Base-by-base conservation (phyloP, 2,797 vertebrate genomes). In the Acipenser ruthenus region DNA sequence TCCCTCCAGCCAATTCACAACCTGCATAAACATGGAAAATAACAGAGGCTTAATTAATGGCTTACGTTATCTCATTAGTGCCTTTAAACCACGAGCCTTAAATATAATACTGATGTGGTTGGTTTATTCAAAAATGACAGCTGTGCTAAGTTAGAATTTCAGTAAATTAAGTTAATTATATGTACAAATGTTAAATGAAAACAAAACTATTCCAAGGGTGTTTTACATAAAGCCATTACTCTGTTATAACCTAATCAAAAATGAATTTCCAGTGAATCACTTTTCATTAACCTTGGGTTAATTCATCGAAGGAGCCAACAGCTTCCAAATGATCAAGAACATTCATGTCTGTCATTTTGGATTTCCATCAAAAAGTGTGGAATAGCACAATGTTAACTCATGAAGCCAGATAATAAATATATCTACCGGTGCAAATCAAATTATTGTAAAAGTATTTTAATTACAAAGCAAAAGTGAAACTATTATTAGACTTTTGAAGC, bases 1-100 rank as follows among this genome's bases (percentile, higher is more conserved):
- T 73, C 97, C 97, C 89, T 98, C 95, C 73, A 99, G 88, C 97
- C 97, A 99, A 74, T 94, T 97, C 72, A 99, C 96, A 66, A 99
- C 97, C 96, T 99, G 73, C 52, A 63, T 10, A 13, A 13, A 58
- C 12, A 13, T 58, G 55, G 15, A 58, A 58, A n/a, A n/a, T n/a
- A 58, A 58, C 12, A 58, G 12, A 58, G 6, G 11, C 3, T 13
- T 13, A 58, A 37, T 37, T 37, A 37, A 58, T 37, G 37, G 37
- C 37, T 58, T 58, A 58, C 55, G 11, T 13, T 58, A 37, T 37
- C 37, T n/a, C 55, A 58, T 58, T n/a, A 58, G 12, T 6, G 12
- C 55, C 55, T n/a, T 58, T 11, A 58, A 58, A 11, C 12, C 55
- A 58, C 55, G 8, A 58, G 10, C 37, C 15, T 58, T n/a, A 11